phyloP scores from a whole-genome alignment of 1,140 invertebrate genomes.

The Drosophila tropicalis region DNA sequence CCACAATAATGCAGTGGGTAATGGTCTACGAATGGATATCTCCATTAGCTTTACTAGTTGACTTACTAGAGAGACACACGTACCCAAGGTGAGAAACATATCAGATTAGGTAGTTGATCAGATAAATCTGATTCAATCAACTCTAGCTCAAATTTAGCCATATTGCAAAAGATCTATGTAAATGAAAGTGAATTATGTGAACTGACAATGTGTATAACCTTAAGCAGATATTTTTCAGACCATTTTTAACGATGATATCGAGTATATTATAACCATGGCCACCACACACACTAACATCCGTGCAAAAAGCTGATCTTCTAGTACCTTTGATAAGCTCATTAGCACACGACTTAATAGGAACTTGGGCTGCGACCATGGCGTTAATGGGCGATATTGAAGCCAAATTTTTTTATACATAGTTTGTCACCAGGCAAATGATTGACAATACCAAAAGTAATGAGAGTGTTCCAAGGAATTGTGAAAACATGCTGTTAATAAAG shows the following conservation, averaged over 20 bases:
- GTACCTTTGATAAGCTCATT: background rate
- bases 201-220: too few relatives aligned
- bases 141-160: conserved; percentile 25
- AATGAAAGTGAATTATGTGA: background rate
- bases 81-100: conserved; percentile 87
- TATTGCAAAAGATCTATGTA: conserved; percentile 28
- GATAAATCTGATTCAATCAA: conserved; percentile 31
- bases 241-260: conserved; percentile 18
- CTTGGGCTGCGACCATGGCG: background rate
- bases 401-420: conserved; percentile 45
- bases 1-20: conserved; percentile 89
- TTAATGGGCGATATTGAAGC: background rate
- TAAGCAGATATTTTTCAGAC: conserved; percentile 12
- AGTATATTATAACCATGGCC: conserved; percentile 15
- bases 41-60: conserved; percentile 87
- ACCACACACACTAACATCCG: conserved; percentile 10
- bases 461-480: background rate
- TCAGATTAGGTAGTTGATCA: background rate
- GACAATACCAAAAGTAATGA: background rate
- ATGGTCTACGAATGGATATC: conserved; percentile 57
- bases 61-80: conserved; percentile 35
- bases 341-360: conserved; percentile 21
- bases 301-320: conserved; percentile 19
- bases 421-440: background rate
- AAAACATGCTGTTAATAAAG: background rate